Percentiles rank a stretch among this genome's conserved stretches.
Conservation (phyloP, 1,140 invertebrate genomes). For the Penaeus indicus region DNA sequence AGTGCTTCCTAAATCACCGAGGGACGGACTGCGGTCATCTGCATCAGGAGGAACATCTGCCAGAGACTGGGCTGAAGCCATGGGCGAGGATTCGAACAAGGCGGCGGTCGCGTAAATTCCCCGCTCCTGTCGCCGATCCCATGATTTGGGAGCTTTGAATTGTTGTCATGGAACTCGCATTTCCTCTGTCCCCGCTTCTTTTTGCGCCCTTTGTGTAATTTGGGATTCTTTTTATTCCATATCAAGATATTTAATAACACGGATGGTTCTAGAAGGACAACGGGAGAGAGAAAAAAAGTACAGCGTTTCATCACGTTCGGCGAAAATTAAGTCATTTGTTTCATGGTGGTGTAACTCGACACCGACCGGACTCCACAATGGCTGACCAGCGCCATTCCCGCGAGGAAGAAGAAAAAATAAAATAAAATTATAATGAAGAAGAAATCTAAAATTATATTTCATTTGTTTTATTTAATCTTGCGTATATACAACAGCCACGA, state of each 20-base stretch:
- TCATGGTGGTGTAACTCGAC: not conserved
- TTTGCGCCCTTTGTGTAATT: slow-evolving; percentile 1
- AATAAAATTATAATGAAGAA: not conserved
- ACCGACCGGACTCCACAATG: slow-evolving; percentile 19
- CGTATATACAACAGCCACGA: too few species aligned
- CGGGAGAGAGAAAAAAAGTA: not conserved
- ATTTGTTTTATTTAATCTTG: too few species aligned
- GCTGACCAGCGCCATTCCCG: not conserved
- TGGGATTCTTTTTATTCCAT: too few species aligned
- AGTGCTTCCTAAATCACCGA: slow-evolving; percentile 23
- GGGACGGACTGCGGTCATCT: not conserved
- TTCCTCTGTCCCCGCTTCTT: slow-evolving; percentile 38
- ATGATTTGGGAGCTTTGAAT: slow-evolving; percentile 51
- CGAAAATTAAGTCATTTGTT: slow-evolving; percentile 52
- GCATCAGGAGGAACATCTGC: not conserved
- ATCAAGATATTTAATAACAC: too few species aligned
- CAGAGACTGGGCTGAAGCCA: slow-evolving; percentile 16
- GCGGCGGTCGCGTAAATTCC: slow-evolving; percentile 47
- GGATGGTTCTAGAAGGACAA: not conserved
- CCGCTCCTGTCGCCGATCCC: slow-evolving; percentile 46
- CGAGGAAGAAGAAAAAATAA: not conserved
- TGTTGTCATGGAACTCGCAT: slow-evolving; percentile 41
- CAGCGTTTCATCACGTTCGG: not conserved
- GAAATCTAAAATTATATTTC: too few species aligned
- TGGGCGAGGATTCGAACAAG: slow-evolving; percentile 34